phyloP scores from a whole-genome alignment of 2,797 vertebrate genomes.

The Gallirallus australis region DNA sequence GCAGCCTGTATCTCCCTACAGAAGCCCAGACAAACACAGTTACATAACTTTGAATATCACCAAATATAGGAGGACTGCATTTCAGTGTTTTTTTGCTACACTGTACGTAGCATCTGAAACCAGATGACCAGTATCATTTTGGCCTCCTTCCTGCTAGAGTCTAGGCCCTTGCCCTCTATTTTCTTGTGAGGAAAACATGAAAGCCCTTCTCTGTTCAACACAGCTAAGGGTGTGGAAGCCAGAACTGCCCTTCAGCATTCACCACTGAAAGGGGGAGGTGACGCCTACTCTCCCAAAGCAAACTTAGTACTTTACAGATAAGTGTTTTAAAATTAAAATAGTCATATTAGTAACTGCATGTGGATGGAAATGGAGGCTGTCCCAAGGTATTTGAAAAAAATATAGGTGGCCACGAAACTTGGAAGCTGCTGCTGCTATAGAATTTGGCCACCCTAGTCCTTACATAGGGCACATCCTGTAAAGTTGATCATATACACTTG shows the following conservation, averaged over 20 bases:
- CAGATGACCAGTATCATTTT: background rate
- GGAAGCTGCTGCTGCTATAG: background rate
- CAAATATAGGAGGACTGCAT: background rate
- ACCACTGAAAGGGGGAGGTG: background rate
- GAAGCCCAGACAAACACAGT: background rate
- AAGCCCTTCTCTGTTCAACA: background rate
- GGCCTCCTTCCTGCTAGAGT: background rate
- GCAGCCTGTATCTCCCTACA: background rate
- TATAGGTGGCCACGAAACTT: background rate
- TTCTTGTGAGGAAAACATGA: background rate
- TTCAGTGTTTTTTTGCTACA: background rate
- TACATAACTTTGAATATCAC: background rate
- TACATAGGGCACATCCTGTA: background rate
- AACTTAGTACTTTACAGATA: background rate
- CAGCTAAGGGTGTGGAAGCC: background rate
- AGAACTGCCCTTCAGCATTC: background rate
- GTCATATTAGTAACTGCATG: background rate
- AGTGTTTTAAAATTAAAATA: background rate
- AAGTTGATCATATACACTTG: background rate
- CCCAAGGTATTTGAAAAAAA: background rate
- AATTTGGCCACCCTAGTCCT: background rate
- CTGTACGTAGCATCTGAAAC: background rate
- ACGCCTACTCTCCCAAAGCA: background rate
- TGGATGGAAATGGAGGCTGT: background rate
- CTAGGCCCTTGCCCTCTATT: background rate